Conservation (phyloP, 2,797 vertebrate genomes). For the Propithecus perrieri region DNA sequence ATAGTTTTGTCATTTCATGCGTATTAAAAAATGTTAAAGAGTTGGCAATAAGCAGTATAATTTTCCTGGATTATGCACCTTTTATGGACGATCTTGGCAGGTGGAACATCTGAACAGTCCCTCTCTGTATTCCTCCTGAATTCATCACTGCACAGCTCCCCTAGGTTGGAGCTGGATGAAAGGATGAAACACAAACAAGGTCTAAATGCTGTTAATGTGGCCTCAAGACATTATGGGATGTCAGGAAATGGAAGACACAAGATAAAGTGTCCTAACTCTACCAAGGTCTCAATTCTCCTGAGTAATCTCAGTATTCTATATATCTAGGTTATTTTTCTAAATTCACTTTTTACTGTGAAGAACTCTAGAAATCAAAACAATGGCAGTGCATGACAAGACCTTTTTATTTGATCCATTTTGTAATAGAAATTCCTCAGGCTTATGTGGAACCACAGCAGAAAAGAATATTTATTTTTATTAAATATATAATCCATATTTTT, state of each 20-base stretch:
- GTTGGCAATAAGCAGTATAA: neutral
- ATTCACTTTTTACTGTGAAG: constrained; percentile 7
- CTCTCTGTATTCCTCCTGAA: neutral
- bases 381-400: neutral
- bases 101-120: neutral
- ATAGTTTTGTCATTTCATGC: constrained; percentile 10
- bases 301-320: neutral
- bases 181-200: neutral
- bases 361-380: constrained; percentile 44
- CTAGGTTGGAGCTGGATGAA: neutral
- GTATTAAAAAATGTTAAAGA: neutral
- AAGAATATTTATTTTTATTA: constrained; percentile 41
- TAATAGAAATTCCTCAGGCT: constrained; percentile 26
- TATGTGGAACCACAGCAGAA: constrained; percentile 2
- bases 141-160: neutral
- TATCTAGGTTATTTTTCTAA: constrained; percentile 9
- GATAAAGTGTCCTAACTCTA: neutral
- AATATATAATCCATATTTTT: neutral
- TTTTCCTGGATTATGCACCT: neutral
- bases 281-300: neutral
- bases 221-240: neutral
- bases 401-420: constrained; percentile 8
- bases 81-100: neutral
- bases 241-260: constrained; percentile 1
- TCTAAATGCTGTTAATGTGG: neutral